Evolutionary conservation across 2,888 invertebrate genomes (phyloP), one percentile per base, ranked within the genome.

Genomic region (Chrysomela aeneicollis): DNA sequence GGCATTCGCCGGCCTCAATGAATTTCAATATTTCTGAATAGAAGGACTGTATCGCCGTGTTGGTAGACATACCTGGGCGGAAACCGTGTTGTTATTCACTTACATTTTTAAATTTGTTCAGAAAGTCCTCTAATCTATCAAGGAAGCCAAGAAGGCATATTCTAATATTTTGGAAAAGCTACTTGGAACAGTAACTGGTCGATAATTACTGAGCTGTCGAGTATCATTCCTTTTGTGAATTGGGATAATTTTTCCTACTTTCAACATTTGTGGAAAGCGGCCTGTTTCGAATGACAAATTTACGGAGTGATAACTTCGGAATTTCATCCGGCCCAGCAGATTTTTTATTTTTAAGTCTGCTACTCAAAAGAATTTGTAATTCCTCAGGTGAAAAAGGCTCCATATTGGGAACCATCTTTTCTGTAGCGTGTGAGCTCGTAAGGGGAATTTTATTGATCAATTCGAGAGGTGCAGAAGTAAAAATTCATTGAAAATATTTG

Each of bases 321-420:
- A 26, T 26, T 26, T 26, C 26, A 6, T 26, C 26, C 26, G 26
- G 4, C 26, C 26, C 26, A 26, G 26, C 26, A 5, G 26, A 26
- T 26, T 26, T 26, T 26, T 42, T 15, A 42, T 42, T 42, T 42
- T 42, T 42, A 2, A 42, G 2, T 42, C 8, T 42, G 42, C 8
- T 42, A 42, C 8, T 42, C 42, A 42, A 9, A 6, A 42, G 42
- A 17, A 42, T 42, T 17, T 5, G n/a, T 17, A 42, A 42, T 42
- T 42, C 42, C n/a, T 42, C 42, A 6, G 42, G 42, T 42, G 42
- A 42, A 42, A 42, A 42, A 10, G 42, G 17, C 42, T 42, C 42
- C 42, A 42, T 15, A 42, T 42, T 42, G 8, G n/a, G 8, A 42
- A 42, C 17, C 2, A 47, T 18, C 2, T 47, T 47, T 17, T 47